Base-by-base conservation (phyloP, 2,797 vertebrate genomes). In the Gadopsis marmoratus region DNA sequence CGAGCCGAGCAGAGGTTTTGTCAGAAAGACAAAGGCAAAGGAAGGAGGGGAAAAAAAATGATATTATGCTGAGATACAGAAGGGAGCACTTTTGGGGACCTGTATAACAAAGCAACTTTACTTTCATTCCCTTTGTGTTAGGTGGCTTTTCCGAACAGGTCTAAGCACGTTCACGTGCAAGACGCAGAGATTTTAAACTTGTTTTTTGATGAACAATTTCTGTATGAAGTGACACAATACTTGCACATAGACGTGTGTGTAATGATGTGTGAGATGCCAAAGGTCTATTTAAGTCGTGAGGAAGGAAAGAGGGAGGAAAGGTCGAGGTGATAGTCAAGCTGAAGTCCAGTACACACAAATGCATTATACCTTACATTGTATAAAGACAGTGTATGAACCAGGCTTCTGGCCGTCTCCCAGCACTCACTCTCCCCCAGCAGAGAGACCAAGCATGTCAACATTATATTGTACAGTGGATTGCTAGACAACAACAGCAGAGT, bases 401-500 rank as follows among this genome's bases (percentile, higher is more conserved):
- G 68, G 76, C 43, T 84, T 71, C 73, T 4, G 48, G 53, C 64
- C 13, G 69, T 82, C 43, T 71, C 65, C 66, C 65, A 72, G 67
- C 69, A 63, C 76, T 71, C 67, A 21, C 62, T 50, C 47, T 81
- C 53, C 71, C 71, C n/a, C 63, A 31, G 56, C 47, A 69, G 62
- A 74, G 53, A 81, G 77, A 79, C 67, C 26, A 53, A 61, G 79
- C 64, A 56, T 86, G 69, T 89, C 82, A 86, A 79, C 76, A 74
- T 59, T 55, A 72, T 39, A 64, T n/a, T 47, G 47, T 79, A 64
- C 63, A 75, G 63, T 71, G 63, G 69, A 76, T 76, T 88, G 71
- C 76, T 82, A 23, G 55, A 82, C 79, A 79, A 59, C 82, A 82
- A 51, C 79, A 86, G 64, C 88, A 79, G 85, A 85, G 86, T 63